Evolutionary conservation across 2,888 invertebrate species (phyloP), one percentile per base, ranked within the genome.

Genomic region (Orthosia incerta): DNA sequence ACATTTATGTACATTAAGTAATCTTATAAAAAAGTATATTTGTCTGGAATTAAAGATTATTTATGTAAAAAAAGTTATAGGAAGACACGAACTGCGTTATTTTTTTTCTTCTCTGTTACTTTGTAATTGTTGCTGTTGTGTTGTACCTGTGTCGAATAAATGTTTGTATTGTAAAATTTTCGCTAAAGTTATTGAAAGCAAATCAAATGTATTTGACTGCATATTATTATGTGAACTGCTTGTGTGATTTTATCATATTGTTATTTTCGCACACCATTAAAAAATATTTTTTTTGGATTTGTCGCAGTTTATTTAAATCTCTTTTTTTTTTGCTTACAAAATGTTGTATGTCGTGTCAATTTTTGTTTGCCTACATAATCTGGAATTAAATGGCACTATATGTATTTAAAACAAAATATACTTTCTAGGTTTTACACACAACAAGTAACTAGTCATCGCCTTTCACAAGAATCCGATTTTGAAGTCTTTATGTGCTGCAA

Each of bases 401-500:
- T 31, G 31, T 31, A 31, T 31, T 31, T 31, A 31, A 2, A 31
- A 5, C 18, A 18, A 12, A 46, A 61, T 60, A 46, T 46, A 46
- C 4, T 61, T 46, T 11, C 39, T 45, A 39, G n/a, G 23, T 59
- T 7, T 20, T 61, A 39, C n/a, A 26, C 7, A 50, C 7, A 71
- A 71, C 48, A 74, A 55, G 51, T 48, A 48, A 53, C 39, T 39
- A 59, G 53, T 55, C n/a, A 39, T n/a, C 16, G 15, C 13, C 15
- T 13, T 60, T 55, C 39, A 23, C 48, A 23, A 61, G 39, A 65
- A 46, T 59, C 18, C 9, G 50, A 51, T 59, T 74, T 74, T 57
- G 46, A 69, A 57, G 62, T 69, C 57, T 74, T 53, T 23, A 62
- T 69, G 51, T 23, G 13, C 53, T 60, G 50, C 20, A 64, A 71